Evolutionary conservation across 2,888 invertebrate species (phyloP).

Genomic region (Leptopterna dolabrata): DNA sequence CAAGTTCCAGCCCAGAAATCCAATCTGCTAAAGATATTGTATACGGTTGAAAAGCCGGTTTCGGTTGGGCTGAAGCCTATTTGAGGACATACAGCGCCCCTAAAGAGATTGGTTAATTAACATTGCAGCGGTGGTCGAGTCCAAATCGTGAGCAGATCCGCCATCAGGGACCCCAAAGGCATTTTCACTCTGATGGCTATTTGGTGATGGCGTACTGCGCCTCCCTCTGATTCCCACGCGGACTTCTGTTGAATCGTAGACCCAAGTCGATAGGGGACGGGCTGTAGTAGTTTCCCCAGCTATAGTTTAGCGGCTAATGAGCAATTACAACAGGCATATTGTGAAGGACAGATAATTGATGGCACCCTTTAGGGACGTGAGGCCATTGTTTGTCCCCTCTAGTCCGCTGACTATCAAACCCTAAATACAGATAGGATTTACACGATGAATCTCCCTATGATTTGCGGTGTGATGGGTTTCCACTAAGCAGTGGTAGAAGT

Average conservation of each 20-base stretch:
- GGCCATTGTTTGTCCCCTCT: background rate
- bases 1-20: background rate
- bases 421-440: background rate
- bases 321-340: background rate
- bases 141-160: background rate
- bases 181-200: background rate
- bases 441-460: background rate
- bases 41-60: background rate
- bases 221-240: background rate
- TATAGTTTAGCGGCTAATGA: background rate
- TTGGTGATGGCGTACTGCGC: background rate
- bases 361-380: background rate
- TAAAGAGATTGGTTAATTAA: background rate
- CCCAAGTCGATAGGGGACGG: background rate
- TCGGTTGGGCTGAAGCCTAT: background rate
- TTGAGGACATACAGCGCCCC: background rate
- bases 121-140: background rate
- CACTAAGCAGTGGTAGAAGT: too few relatives aligned
- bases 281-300: background rate
- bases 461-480: background rate
- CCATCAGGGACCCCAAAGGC: background rate
- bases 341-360: slow-evolving; percentile 3
- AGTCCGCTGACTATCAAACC: background rate
- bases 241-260: background rate
- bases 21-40: slow-evolving; percentile 8